phyloP scores from a whole-genome alignment of 53 echinoderm and acorn worm species.

The Paracentrotus lividus region DNA sequence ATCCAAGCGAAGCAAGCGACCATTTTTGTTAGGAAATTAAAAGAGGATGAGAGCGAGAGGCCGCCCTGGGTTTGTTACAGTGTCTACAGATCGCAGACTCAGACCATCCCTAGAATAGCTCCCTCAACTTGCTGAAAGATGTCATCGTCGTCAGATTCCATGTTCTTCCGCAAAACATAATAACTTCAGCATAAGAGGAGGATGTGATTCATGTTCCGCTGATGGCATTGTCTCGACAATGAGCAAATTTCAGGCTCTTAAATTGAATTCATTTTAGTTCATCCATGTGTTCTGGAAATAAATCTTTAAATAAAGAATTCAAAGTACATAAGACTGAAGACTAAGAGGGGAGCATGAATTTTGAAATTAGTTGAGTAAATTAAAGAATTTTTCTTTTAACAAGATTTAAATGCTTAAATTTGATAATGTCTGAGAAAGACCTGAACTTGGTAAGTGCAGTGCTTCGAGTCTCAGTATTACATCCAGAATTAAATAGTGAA shows the following conservation, averaged over 20 bases:
- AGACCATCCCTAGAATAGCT: not conserved
- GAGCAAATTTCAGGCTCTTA: not conserved
- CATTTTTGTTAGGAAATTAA: constrained; percentile 22
- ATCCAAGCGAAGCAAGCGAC: not conserved
- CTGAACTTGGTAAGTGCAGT: not conserved
- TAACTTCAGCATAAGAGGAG: not conserved
- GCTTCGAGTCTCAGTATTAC: not conserved
- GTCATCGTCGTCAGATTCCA: constrained; percentile 7
- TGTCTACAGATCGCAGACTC: not conserved
- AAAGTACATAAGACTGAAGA: not conserved
- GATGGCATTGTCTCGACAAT: constrained; percentile 29
- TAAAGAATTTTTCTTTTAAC: not conserved
- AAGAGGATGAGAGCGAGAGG: constrained; percentile 36
- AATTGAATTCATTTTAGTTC: not conserved
- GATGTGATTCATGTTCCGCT: not conserved
- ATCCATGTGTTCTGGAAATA: not conserved
- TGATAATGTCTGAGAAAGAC: not conserved
- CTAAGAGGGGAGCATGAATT: not conserved
- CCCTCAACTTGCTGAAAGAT: not conserved
- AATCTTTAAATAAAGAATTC: not conserved
- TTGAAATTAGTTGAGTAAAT: not conserved
- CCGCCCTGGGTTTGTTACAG: not conserved
- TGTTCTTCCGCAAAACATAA: not conserved
- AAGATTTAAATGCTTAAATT: not conserved
- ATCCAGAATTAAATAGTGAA: not conserved